phyloP scores from a whole-genome alignment of 2,113 vertebrate genomes.

The Numida meleagris region DNA sequence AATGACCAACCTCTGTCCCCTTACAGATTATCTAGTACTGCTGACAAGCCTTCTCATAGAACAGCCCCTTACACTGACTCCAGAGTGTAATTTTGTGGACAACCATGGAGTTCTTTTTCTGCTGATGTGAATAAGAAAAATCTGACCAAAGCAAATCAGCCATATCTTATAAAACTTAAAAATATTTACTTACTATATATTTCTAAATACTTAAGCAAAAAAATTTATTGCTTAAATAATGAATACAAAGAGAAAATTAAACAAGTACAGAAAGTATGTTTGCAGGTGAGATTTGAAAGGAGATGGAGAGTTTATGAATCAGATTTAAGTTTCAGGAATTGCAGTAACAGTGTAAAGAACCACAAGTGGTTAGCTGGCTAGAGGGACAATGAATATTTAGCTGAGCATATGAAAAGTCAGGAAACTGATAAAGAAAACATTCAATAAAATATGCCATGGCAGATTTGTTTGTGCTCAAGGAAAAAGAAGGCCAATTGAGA shows the following conservation, averaged over 20 bases:
- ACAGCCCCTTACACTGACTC: neutral
- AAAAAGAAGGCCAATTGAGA: neutral
- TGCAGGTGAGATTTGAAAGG: slow-evolving; percentile 7
- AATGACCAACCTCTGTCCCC: neutral
- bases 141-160: neutral
- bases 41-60: neutral
- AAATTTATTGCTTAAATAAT: neutral
- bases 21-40: neutral
- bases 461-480: neutral
- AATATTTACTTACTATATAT: neutral
- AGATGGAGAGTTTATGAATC: neutral
- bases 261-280: neutral
- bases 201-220: neutral
- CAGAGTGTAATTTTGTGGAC: neutral
- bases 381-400: neutral
- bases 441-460: neutral
- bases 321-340: neutral
- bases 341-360: neutral
- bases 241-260: neutral
- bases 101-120: neutral
- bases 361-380: neutral
- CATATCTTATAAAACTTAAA: neutral
- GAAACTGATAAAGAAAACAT: neutral
- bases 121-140: neutral
- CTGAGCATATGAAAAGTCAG: neutral